Base-by-base conservation (phyloP, 1,140 invertebrate species). In the Samia ricini region DNA sequence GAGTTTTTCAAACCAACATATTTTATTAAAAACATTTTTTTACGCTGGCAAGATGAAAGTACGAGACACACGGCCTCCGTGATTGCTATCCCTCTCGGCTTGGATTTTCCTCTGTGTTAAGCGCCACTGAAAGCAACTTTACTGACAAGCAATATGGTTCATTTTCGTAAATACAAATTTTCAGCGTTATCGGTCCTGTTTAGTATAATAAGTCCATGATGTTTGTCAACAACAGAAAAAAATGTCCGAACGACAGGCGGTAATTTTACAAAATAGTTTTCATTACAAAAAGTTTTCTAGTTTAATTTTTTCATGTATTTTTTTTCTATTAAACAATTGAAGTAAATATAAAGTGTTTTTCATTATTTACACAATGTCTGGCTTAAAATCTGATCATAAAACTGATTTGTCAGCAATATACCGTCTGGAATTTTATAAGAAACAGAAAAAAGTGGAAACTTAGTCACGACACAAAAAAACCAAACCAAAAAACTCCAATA, bases 361-460 rank as follows among this genome's bases (percentile, higher is more conserved):
- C 12, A 42, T 42, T 42, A 15, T 42, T 42, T 42, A 42, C 8
- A 12, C 15, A 42, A 42, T 42, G 33, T 42, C 33, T 15, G 33
- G 33, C 10, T 42, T 42, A 1, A 42, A 42, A 15, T n/a, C n/a
- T n/a, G n/a, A n/a, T n/a, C 19, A 29, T 3, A 55, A 60, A 22
- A n/a, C 55, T 6, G 59, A 61, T 4, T 33, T 66, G 3, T 12
- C 54, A 29, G 59, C 64, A 10, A 61, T 66, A 2, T 58, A 66
- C 15, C 55, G 48, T 21, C 50, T 66, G 18, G 56, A 66, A 20
- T 66, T 66, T 26, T 66, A 66, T 49, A 61, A 57, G 33, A 66
- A 66, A 23, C 60, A 66, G 42, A 66, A 58, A n/a, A 8, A 61
- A 61, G 4, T 66, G 64, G 64, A 66, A 66, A 22, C 23, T 66